Percentiles rank a stretch among this genome's conserved stretches.
phyloP scores from a whole-genome alignment of 1,140 invertebrate species.

The Bombus cullumanus region DNA sequence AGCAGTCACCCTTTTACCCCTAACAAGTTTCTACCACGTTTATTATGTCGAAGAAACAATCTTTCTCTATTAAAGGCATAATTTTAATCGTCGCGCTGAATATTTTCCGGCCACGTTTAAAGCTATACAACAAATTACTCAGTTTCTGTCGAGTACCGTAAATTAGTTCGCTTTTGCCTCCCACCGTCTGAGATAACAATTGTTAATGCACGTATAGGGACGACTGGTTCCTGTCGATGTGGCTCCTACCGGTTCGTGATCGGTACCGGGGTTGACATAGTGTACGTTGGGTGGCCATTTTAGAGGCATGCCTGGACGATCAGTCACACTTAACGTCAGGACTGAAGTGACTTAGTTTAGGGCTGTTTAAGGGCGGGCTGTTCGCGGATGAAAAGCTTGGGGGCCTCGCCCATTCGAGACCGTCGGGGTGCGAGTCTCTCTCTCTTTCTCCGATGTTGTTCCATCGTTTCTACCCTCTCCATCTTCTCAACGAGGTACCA shows the following conservation, averaged over 20 bases:
- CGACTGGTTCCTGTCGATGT: neutral
- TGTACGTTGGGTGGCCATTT: constrained; percentile 70
- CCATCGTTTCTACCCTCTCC: constrained; percentile 58
- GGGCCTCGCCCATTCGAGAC: constrained; percentile 64
- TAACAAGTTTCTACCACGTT: neutral
- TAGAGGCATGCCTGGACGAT: constrained; percentile 69
- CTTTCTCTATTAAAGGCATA: no score
- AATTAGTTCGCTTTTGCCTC: no score
- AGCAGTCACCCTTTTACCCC: neutral
- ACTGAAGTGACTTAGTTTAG: constrained; percentile 76
- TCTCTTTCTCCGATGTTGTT: constrained; percentile 16
- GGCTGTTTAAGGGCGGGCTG: constrained; percentile 73
- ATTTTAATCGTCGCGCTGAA: no score
- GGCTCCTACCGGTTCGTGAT: neutral
- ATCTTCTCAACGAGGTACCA: constrained; percentile 41
- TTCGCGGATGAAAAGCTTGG: constrained; percentile 63
- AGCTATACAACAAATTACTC: neutral
- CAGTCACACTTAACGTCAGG: constrained; percentile 74
- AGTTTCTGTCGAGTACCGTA: neutral
- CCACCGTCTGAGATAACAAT: neutral
- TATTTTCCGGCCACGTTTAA: neutral
- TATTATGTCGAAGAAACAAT: no score
- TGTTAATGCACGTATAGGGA: neutral
- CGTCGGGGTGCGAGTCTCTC: constrained; percentile 29
- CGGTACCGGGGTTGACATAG: constrained; percentile 8